Percentiles rank a stretch among this genome's conserved stretches.
Conservation (phyloP, 2,113 vertebrate species). For the Crotalus helleri region DNA sequence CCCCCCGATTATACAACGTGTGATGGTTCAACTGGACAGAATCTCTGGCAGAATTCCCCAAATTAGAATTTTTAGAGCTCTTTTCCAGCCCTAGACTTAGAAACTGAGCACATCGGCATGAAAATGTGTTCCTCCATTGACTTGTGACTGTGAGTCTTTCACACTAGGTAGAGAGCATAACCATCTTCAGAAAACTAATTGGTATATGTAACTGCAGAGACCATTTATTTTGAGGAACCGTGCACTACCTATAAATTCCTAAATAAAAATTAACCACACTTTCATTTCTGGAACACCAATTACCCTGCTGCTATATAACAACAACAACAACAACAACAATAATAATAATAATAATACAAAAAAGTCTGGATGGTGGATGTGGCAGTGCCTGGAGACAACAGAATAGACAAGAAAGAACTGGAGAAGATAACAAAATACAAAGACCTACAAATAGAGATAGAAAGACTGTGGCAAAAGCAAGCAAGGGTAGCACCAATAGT, state of each 20-base stretch:
- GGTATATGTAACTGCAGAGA: neutral
- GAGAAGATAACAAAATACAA: too few species aligned
- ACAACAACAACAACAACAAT: too few species aligned
- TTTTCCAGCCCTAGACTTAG: neutral
- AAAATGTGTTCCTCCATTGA: neutral
- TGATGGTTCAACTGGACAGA: neutral
- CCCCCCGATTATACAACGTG: neutral
- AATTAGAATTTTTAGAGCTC: neutral
- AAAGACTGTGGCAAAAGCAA: too few species aligned
- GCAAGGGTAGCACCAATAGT: too few species aligned
- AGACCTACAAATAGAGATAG: too few species aligned
- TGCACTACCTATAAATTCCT: neutral
- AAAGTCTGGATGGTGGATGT: too few species aligned
- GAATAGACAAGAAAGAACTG: too few species aligned
- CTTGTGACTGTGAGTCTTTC: neutral
- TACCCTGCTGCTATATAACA: neutral
- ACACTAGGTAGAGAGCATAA: neutral
- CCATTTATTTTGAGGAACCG: neutral
- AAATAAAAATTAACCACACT: neutral
- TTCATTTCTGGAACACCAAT: neutral
- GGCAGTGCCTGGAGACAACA: too few species aligned
- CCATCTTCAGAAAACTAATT: neutral
- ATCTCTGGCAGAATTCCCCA: neutral
- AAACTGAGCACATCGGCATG: neutral
- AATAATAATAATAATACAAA: too few species aligned